These are phyloP conservation scores for Halocaridina rubra DNA, from an alignment of 2,888 invertebrate genomes.

Conservation along the genomic window DNA sequence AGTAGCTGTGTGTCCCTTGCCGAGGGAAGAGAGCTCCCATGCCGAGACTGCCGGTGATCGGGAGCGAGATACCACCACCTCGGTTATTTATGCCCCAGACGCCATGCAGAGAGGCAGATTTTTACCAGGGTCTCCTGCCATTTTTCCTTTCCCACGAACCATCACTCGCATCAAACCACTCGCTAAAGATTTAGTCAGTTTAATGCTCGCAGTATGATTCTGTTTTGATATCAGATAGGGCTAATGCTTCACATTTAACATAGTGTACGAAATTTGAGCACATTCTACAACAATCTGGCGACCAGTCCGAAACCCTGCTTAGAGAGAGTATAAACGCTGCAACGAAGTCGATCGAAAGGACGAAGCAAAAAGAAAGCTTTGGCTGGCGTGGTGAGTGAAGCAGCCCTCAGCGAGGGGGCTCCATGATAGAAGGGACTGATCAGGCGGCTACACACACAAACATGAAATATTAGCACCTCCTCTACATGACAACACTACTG, in stretches of 20 bases:
- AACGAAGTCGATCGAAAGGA: neutral
- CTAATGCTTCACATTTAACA: too few species aligned
- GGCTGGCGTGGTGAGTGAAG: neutral
- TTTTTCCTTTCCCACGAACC: conserved; percentile 13
- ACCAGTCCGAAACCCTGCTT: too few species aligned
- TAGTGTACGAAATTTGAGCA: too few species aligned
- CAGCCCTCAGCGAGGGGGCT: conserved; percentile 46
- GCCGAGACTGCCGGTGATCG: conserved; percentile 46
- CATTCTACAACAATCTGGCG: too few species aligned
- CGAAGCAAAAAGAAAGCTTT: conserved; percentile 34
- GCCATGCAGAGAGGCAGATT: conserved; percentile 52
- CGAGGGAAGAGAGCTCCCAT: conserved; percentile 23
- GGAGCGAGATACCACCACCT: conserved; percentile 56
- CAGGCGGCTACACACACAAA: conserved; percentile 58
- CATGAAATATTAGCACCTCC: conserved; percentile 58
- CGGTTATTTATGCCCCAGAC: conserved; percentile 50
- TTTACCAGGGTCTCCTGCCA: conserved; percentile 21
- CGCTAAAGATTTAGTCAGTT: too few species aligned
- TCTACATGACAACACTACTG: conserved; percentile 58
- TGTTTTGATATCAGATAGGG: too few species aligned
- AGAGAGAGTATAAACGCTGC: neutral
- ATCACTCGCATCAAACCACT: neutral
- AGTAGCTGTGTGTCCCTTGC: neutral
- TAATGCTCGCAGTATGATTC: too few species aligned
- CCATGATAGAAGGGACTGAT: conserved; percentile 54